Evolutionary conservation across 2,113 vertebrate species (phyloP).

Genomic region (Myiozetetes cayanensis): DNA sequence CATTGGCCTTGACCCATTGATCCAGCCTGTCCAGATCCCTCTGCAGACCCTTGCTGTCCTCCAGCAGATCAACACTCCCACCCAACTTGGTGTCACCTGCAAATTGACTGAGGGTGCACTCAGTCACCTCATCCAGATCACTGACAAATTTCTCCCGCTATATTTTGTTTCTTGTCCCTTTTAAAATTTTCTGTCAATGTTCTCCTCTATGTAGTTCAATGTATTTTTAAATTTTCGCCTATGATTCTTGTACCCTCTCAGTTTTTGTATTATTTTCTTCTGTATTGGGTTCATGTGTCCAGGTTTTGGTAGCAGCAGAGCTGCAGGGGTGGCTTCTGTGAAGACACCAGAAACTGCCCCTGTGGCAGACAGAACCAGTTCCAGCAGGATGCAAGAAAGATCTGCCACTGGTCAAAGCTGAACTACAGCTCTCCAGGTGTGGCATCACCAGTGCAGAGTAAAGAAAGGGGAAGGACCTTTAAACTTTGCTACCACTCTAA

Average conservation of each 20-base stretch:
- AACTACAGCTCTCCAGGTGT: not conserved
- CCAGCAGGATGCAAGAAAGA: not conserved
- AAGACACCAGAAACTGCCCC: not conserved
- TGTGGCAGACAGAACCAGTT: not conserved
- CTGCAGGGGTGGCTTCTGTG: not conserved
- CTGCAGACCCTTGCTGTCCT: not conserved
- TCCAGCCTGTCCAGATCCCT: not conserved
- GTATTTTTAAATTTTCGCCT: not conserved
- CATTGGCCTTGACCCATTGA: not conserved
- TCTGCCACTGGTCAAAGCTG: not conserved
- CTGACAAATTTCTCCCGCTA: not conserved
- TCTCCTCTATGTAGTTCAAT: not conserved
- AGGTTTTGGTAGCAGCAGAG: not conserved
- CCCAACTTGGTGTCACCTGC: not conserved
- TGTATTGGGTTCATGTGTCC: not conserved
- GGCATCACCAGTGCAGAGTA: not conserved
- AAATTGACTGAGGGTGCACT: not conserved
- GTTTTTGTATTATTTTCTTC: not conserved
- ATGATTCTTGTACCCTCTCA: not conserved
- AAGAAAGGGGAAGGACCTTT: not conserved
- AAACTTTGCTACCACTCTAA: not conserved
- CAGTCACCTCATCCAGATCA: fast-evolving
- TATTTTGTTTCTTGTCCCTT: not conserved
- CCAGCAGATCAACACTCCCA: not conserved
- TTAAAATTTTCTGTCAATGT: not conserved